Evolutionary conservation across 2,888 invertebrate species (phyloP), one percentile per base, ranked within the genome.

Genomic region (Eupithecia dodoneata): DNA sequence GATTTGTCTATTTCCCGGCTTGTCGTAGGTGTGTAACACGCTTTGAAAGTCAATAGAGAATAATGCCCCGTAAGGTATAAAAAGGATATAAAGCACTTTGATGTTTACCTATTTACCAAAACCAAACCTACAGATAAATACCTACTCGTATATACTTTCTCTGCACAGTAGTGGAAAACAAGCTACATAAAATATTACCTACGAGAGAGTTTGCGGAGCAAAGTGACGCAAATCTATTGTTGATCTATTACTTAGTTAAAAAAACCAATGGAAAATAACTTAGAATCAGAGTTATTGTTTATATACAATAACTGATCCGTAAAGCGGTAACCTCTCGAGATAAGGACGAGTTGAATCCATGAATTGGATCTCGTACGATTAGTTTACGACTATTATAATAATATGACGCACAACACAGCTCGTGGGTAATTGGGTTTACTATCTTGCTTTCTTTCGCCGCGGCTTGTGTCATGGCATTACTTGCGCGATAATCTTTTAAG

Each of bases 261-360:
- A 66, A 13, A 69, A 66, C 70, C 13, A 69, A 73, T 71, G 78
- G 86, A 85, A 86, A 86, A 86, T 85, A 81, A 85, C 85, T 69
- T 45, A n/a, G 3, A 78, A 76, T 77, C 79, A 78, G 78, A 82
- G 82, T 80, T 82, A 80, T 84, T 71, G 65, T 80, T 81, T 45
- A 70, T 49, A 76, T 79, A 74, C 71, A 72, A 78, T 73, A 81
- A 84, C 74, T 84, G 85, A 84, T 83, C 87, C 84, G 81, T 81
- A 79, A 73, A 83, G 81, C 79, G 74, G 77, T 76, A 85, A 85
- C 83, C 85, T 83, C 76, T 82, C 65, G 30, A 76, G 78, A 80
- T 75, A 80, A 80, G 72, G 47, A 79, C 71, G 42, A 42, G 66
- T 66, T n/a, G 80, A 81, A 85, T 81, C 83, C 71, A 81, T 84